These are phyloP conservation scores for Petrocephalus sullivani DNA, from an alignment of 2,797 vertebrate species.

Conservation along the genomic window DNA sequence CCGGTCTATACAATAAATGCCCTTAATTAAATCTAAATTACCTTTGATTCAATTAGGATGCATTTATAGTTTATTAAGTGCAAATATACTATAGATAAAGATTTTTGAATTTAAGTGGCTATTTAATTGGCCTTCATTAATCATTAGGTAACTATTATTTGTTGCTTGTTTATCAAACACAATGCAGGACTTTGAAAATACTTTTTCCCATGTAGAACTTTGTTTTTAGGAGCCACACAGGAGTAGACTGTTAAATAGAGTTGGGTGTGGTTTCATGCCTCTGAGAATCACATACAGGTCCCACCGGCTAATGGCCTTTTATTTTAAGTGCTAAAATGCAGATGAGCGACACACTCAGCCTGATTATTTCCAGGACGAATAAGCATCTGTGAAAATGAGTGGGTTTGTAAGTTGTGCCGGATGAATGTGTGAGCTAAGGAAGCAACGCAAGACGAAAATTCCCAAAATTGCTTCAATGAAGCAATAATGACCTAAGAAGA, in stretches of 20 bases:
- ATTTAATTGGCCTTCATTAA: conserved; percentile 18
- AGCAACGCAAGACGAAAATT: not conserved
- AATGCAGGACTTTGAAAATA: not conserved
- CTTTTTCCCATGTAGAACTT: not conserved
- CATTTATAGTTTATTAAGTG: conserved; percentile 16
- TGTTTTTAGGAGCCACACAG: not conserved
- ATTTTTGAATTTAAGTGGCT: conserved; percentile 8
- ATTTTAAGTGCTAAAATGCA: not conserved
- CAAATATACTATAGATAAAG: conserved; percentile 11
- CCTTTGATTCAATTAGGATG: conserved; percentile 12
- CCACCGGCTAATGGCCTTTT: not conserved
- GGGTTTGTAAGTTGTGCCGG: not conserved
- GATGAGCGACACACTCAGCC: not conserved
- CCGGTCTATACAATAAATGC: conserved; percentile 14
- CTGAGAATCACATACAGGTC: not conserved
- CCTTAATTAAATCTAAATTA: conserved; percentile 23
- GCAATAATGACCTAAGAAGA: not conserved
- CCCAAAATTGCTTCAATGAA: not conserved
- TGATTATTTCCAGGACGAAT: not conserved
- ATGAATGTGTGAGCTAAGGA: not conserved
- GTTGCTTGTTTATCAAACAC: not conserved
- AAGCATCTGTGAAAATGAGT: not conserved
- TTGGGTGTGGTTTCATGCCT: not conserved
- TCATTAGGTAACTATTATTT: conserved; percentile 12
- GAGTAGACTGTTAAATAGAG: not conserved